These are phyloP conservation scores for Podotricha telesiphe DNA, from an alignment of 2,888 invertebrate species.

Conservation along the genomic window DNA sequence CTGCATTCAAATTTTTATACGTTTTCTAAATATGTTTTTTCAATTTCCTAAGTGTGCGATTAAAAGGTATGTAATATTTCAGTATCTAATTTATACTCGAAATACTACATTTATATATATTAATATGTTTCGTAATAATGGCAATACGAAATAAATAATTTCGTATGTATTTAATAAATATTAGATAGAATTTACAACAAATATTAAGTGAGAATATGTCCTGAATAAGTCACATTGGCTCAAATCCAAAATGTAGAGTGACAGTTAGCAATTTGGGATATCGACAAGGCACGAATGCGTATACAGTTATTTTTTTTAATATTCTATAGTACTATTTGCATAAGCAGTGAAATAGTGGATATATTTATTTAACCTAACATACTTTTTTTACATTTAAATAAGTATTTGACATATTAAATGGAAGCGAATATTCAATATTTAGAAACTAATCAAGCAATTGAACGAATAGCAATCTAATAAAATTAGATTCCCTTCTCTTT, in stretches of 20 bases:
- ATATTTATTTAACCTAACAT: neutral
- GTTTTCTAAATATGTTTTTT: too few species aligned
- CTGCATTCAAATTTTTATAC: too few species aligned
- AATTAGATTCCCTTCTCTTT: too few species aligned
- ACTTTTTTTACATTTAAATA: neutral
- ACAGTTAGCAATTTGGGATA: slow-evolving; percentile 16
- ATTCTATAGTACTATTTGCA: neutral
- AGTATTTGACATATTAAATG: neutral
- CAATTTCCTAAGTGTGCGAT: too few species aligned
- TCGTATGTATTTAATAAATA: slow-evolving; percentile 2
- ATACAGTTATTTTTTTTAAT: slow-evolving; percentile 6
- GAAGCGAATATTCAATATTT: too few species aligned
- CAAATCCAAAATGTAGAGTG: slow-evolving; percentile 20
- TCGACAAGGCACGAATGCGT: slow-evolving; percentile 13
- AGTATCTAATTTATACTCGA: too few species aligned
- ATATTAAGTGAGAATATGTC: neutral
- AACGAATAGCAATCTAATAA: too few species aligned
- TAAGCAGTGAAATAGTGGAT: neutral
- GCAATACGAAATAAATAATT: neutral
- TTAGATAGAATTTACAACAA: neutral
- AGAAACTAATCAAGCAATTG: too few species aligned
- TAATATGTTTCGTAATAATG: too few species aligned
- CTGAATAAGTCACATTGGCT: slow-evolving; percentile 9
- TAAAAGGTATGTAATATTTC: too few species aligned
- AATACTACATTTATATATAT: too few species aligned